Evolutionary conservation across 2,113 vertebrate genomes (phyloP).

Genomic region (Ellobius talpinus): DNA sequence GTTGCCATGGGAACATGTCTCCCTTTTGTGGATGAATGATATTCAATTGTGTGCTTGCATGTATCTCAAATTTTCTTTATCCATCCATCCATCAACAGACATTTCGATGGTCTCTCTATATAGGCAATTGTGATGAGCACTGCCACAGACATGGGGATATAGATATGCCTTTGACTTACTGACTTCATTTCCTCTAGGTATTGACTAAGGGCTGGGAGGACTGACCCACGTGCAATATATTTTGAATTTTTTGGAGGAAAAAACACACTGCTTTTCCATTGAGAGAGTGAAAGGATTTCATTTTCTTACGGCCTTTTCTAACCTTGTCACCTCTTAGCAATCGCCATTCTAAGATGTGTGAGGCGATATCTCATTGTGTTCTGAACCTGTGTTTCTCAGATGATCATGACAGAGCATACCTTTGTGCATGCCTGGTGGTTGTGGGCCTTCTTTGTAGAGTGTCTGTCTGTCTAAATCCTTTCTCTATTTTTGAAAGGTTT

Average conservation of each 20-base stretch:
- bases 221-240: not conserved
- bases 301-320: not conserved
- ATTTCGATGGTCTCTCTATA: not conserved
- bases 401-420: too few relatives aligned
- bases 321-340: not conserved
- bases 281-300: not conserved
- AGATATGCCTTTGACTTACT: not conserved
- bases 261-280: not conserved
- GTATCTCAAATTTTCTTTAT: not conserved
- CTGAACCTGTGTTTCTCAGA: not conserved
- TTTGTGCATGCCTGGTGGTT: not conserved
- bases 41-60: not conserved
- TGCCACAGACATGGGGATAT: not conserved
- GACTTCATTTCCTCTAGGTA: not conserved
- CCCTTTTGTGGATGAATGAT: not conserved
- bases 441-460: not conserved
- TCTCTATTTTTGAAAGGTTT: not conserved
- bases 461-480: not conserved
- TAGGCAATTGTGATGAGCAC: not conserved
- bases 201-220: not conserved
- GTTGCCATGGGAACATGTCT: not conserved
- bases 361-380: not conserved
- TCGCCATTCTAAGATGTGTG: too few relatives aligned
- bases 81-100: not conserved
- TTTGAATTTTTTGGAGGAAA: not conserved